A percentile compares a stretch with the other conserved stretches of the same genome.
Evolutionary conservation across 1,140 invertebrate genomes (phyloP).

Genomic region (Venturia canescens): DNA sequence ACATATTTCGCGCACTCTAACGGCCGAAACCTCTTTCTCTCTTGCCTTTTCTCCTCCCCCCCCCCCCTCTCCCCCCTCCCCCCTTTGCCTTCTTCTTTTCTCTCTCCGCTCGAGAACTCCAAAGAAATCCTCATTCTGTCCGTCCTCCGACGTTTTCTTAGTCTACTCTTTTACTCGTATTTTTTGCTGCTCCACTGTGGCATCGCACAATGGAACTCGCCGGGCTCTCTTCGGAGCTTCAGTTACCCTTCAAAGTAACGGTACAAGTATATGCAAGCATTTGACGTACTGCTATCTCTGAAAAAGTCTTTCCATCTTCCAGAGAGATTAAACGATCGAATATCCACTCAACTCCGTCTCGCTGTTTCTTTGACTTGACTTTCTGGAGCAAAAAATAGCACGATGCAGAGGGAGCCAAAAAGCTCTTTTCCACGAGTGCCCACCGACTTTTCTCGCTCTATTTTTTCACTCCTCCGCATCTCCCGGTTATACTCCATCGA

Average conservation of each 20-base stretch:
- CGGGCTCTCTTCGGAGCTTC: background rate
- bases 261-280: background rate
- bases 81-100: slow-evolving; percentile 41
- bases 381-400: slow-evolving; percentile 12
- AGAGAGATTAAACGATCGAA: slow-evolving; percentile 33
- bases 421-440: slow-evolving; percentile 1
- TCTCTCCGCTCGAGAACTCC: slow-evolving; percentile 9
- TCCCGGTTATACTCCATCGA: background rate
- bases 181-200: slow-evolving; percentile 13
- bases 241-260: background rate
- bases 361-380: slow-evolving; percentile 19
- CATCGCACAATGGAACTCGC: slow-evolving; percentile 25
- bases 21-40: background rate
- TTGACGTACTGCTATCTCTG: background rate
- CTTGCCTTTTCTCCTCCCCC: slow-evolving; percentile 4
- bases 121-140: slow-evolving; percentile 17
- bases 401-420: background rate
- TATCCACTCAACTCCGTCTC: slow-evolving; percentile 4
- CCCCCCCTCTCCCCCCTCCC: slow-evolving; percentile 23
- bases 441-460: background rate
- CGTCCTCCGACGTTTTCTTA: slow-evolving; percentile 9
- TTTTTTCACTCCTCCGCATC: background rate
- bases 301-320: slow-evolving; percentile 15
- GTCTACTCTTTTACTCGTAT: slow-evolving; percentile 24
- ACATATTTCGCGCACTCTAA: slow-evolving; percentile 51